phyloP scores from a whole-genome alignment of 2,888 invertebrate species.

The Gandaritis pyraliata region DNA sequence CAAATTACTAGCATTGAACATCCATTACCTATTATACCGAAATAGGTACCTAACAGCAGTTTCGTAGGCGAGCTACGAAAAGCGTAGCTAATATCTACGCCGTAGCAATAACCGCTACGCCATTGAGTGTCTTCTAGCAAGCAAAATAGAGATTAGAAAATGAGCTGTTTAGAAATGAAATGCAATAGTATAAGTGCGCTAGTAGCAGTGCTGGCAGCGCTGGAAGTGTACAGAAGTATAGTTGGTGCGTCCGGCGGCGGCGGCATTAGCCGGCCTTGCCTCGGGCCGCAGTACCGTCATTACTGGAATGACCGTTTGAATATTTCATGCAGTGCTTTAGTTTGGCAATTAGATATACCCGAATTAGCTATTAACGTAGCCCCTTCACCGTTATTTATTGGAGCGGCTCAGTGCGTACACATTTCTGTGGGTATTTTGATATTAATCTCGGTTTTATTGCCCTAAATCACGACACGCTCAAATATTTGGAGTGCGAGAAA shows the following conservation, averaged over 20 bases:
- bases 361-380: constrained; percentile 42
- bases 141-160: constrained; percentile 8
- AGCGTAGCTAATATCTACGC: constrained; percentile 18
- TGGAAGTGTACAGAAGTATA: constrained; percentile 29
- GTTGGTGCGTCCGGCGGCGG: constrained; percentile 19
- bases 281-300: constrained; percentile 30
- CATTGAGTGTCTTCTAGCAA: constrained; percentile 2
- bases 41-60: neutral
- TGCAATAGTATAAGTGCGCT: constrained; percentile 15
- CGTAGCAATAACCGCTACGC: constrained; percentile 27
- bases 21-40: neutral
- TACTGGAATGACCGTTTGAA: constrained; percentile 40
- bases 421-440: constrained; percentile 44
- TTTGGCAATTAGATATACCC: constrained; percentile 44
- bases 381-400: constrained; percentile 41
- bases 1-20: constrained; percentile 2
- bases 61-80: constrained; percentile 10
- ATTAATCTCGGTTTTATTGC: constrained; percentile 44
- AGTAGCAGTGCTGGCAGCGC: constrained; percentile 19
- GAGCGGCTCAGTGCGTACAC: constrained; percentile 35
- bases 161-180: constrained; percentile 15
- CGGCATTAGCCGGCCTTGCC: constrained; percentile 3
- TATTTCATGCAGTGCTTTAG: constrained; percentile 44
- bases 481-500: constrained; percentile 26
- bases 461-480: constrained; percentile 37